Base-by-base conservation (phyloP, 1,140 invertebrate species). In the Ctenoplectra terminalis region DNA sequence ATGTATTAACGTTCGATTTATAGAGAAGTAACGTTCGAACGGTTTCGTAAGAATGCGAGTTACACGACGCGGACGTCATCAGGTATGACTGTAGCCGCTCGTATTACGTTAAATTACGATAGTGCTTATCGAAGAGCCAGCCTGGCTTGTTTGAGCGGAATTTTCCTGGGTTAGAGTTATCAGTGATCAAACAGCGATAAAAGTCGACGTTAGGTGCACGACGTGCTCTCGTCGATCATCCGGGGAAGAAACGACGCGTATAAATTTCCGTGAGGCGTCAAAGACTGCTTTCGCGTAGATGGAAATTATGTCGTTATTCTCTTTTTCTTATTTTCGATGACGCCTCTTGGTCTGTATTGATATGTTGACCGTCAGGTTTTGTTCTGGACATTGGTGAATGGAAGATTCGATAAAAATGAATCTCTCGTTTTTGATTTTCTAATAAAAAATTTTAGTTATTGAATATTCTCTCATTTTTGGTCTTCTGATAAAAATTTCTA, bases 141-240 rank as follows among this genome's bases (percentile, higher is more conserved):
- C 69, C 73, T 60, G 73, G 29, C 40, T 8, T 54, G 46, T 60
- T n/a, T 63, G 34, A 77, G 31, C 72, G 79, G 74, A 86, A 90
- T 88, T 88, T 83, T 89, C 66, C 64, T 76, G 37, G 26, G 20
- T 23, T 34, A 66, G 23, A 60, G 67, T 87, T 89, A 89, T 88
- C 87, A 88, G 20, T 60, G 67, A 87, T 87, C 82, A 89, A 90
- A 90, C 75, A 89, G 37, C 66, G 85, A 89, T 88, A 86, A 88
- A 64, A 48, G 26, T 15, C 61, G 80, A 66, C 29, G 29, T 6
- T 15, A n/a, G 54, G 50, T n/a, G n/a, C 23, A n/a, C 58, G 37
- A 17, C 15, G 48, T 58, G 46, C 13, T 54, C 40, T 54, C 40
- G 31, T n/a, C 40, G 40, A 23, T 77, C 83, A 76, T 54, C 26